Conservation (phyloP, 2,888 invertebrate species). For the Arge pagana region DNA sequence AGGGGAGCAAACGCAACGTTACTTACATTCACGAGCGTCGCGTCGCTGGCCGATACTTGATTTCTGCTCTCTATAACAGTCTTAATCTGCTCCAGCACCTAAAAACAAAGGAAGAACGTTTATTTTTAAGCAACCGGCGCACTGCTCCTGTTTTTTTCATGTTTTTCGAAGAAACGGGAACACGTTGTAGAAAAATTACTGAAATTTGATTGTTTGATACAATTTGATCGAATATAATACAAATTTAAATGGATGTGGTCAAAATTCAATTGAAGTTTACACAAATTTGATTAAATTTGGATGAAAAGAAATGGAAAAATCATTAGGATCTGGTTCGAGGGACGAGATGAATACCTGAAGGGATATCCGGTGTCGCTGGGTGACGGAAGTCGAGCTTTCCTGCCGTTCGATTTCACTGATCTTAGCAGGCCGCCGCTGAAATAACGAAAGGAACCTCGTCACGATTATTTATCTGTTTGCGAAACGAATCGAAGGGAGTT, state of each 20-base stretch:
- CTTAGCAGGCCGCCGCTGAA: conserved; percentile 48
- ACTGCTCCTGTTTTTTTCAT: not conserved
- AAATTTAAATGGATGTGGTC: too few relatives aligned
- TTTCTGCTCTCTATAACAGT: conserved; percentile 55
- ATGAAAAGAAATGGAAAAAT: too few relatives aligned
- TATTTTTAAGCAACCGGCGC: not conserved
- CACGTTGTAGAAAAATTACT: too few relatives aligned
- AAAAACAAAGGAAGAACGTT: conserved; percentile 6
- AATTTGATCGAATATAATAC: too few relatives aligned
- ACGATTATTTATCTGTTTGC: too few relatives aligned
- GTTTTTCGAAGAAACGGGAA: too few relatives aligned
- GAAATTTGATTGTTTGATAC: too few relatives aligned
- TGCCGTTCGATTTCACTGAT: conserved; percentile 44
- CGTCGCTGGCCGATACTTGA: conserved; percentile 44
- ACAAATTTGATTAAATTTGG: not conserved
- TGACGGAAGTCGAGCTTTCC: conserved; percentile 44
- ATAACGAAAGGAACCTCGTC: conserved; percentile 23
- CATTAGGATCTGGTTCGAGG: too few relatives aligned
- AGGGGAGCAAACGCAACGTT: too few relatives aligned
- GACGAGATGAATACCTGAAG: conserved; percentile 49
- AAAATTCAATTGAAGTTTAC: not conserved
- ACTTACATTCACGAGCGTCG: conserved; percentile 47
- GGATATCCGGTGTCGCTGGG: conserved; percentile 52
- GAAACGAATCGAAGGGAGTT: too few relatives aligned
- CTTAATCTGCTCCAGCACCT: conserved; percentile 57